Evolutionary conservation across 2,797 vertebrate genomes (phyloP).

Genomic region (Danio tinwini): DNA sequence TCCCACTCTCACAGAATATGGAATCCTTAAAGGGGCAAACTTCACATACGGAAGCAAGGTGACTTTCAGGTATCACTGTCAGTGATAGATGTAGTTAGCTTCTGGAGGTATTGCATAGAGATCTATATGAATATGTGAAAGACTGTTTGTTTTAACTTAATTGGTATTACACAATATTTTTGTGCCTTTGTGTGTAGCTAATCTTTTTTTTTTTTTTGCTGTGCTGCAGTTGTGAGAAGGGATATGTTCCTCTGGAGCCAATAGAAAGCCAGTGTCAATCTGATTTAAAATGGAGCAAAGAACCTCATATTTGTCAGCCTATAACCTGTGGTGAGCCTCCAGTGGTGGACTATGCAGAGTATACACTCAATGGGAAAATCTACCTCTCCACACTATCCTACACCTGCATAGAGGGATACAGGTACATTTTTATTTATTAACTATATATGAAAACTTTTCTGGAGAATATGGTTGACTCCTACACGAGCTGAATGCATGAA

Average conservation of each 20-base stretch:
- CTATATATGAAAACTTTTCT: neutral
- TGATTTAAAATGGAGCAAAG: conserved; percentile 85
- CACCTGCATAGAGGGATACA: conserved; percentile 87
- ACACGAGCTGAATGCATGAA: neutral
- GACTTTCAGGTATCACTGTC: conserved; percentile 88
- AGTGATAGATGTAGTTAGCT: conserved; percentile 56
- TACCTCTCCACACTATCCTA: conserved; percentile 88
- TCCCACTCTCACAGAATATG: conserved; percentile 84
- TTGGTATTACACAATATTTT: neutral
- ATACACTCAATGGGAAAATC: conserved; percentile 77
- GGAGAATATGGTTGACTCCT: neutral
- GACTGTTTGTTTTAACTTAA: neutral
- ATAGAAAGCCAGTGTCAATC: conserved; percentile 87
- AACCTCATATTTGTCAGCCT: conserved; percentile 84
- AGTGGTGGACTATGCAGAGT: conserved; percentile 80
- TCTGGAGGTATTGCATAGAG: conserved; percentile 38
- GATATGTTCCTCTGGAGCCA: conserved; percentile 83
- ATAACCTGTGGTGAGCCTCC: conserved; percentile 84
- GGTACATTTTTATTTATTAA: conserved; percentile 77
- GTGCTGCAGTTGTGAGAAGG: conserved; percentile 84
- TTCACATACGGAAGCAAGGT: conserved; percentile 94
- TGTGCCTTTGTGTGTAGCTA: conserved; percentile 19
- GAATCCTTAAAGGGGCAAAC: conserved; percentile 82
- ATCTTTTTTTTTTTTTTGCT: neutral
- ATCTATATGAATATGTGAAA: neutral